Evolutionary conservation across 2,113 vertebrate species (phyloP).

Genomic region (Petaurus breviceps): DNA sequence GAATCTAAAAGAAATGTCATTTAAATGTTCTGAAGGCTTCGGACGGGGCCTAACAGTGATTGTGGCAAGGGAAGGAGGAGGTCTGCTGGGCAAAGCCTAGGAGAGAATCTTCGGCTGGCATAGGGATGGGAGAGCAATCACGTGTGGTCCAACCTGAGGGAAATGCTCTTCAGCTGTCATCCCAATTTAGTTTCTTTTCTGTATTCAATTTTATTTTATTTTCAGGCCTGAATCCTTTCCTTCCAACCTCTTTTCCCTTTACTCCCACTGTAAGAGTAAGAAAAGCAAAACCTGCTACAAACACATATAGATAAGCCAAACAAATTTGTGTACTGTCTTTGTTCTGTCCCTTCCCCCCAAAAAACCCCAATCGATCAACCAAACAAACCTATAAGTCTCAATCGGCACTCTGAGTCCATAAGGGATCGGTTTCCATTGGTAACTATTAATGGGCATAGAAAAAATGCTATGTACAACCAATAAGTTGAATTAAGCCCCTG

Average conservation of each 20-base stretch:
- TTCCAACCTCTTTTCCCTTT: background rate
- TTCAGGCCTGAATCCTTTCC: background rate
- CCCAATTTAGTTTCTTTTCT: background rate
- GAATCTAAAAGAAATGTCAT: background rate
- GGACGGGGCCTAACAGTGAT: background rate
- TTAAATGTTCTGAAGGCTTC: background rate
- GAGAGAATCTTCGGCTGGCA: background rate
- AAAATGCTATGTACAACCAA: background rate
- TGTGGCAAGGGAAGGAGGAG: background rate
- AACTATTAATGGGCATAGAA: conserved; percentile 11
- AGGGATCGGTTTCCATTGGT: background rate
- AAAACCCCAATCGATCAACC: background rate
- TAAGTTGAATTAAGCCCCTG: conserved; percentile 23
- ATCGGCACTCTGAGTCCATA: background rate
- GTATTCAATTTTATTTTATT: background rate
- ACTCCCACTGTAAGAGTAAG: background rate
- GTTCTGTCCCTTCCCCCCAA: background rate
- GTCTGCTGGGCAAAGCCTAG: background rate
- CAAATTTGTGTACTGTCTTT: background rate
- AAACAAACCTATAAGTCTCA: background rate
- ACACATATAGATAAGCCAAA: background rate
- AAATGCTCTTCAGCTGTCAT: background rate
- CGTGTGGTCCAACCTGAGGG: background rate
- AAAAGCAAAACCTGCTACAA: background rate
- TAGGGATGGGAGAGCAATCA: background rate